phyloP scores from a whole-genome alignment of 2,888 invertebrate species.

The Oasisia sp. region DNA sequence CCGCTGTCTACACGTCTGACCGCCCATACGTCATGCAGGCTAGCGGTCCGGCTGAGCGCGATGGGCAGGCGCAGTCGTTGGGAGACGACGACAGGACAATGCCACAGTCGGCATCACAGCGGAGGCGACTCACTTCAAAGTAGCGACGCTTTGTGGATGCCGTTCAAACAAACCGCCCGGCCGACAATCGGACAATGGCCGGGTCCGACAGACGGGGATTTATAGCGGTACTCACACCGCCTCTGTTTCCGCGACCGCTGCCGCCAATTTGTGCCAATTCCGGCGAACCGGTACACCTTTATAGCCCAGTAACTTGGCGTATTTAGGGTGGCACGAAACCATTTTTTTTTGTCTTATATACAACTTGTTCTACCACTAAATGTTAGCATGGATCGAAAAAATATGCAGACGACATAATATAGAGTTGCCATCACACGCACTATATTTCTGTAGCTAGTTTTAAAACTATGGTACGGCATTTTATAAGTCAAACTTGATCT shows the following conservation, averaged over 20 bases:
- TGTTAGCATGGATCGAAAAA: no score
- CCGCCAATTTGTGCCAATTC: slow-evolving; percentile 1
- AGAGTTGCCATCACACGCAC: no score
- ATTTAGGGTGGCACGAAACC: background rate
- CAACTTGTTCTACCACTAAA: no score
- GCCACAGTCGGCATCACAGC: background rate
- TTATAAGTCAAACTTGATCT: no score
- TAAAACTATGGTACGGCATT: no score
- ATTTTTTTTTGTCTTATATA: background rate
- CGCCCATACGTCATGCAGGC: background rate
- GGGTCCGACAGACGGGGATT: background rate
- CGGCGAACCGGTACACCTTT: background rate
- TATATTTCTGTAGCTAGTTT: no score
- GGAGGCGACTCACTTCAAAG: background rate
- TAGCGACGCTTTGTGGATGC: background rate
- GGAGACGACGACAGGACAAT: background rate
- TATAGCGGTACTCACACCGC: background rate
- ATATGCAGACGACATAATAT: no score
- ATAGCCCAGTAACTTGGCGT: no score
- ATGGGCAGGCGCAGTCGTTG: background rate
- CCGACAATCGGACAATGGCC: background rate
- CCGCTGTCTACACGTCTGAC: background rate
- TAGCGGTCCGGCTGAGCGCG: background rate
- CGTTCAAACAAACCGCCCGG: background rate
- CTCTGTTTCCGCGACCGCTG: background rate